Evolutionary conservation across 2,797 vertebrate species (phyloP), one percentile per base, ranked within the genome.

Genomic region (Coreius guichenoti): DNA sequence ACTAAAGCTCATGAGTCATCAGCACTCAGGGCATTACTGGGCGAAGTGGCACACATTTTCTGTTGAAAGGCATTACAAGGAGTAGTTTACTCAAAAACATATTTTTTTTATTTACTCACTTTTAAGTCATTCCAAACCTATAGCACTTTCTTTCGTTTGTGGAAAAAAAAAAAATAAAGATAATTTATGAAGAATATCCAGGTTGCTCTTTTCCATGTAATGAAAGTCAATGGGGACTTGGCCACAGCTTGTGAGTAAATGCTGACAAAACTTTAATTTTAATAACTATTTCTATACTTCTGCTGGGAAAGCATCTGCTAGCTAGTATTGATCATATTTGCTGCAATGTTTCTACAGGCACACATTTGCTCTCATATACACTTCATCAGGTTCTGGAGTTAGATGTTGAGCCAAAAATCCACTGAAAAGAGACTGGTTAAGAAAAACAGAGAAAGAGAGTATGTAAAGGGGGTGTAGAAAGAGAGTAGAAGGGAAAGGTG

Each of bases 401-500:
- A 26, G 39, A 70, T 23, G 13, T 69, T 5, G 17, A 69, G 21
- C n/a, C 8, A 78, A 58, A 56, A 45, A 69, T 61, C 49, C 26
- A 23, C 16, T 75, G 67, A 86, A 79, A 76, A 72, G 65, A 58
- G 75, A 86, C 77, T 77, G 81, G 77, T 61, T 39, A 14, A 45
- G 54, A 31, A 67, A 33, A 68, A 81, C 39, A 83, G 73, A 54
- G 65, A 80, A n/a, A 39, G 31, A 81, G 47, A 51, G 80, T 49
- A 65, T 73, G 58, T 79, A 80, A 86, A 82, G 16, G 67, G 76
- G n/a, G 82, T 70, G 67, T 47, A 63, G 67, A 51, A 65, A 45
- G 19, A n/a, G 4, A 49, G 21, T n/a, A 47, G 79, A 63, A 45
- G 56, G 81, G 89, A 51, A 87, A 86, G 86, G 85, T 2, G 79